A percentile compares a stretch with the other conserved stretches of the same genome.
phyloP scores from a whole-genome alignment of 2,888 invertebrate species.

The Rugalucina vietnamica region DNA sequence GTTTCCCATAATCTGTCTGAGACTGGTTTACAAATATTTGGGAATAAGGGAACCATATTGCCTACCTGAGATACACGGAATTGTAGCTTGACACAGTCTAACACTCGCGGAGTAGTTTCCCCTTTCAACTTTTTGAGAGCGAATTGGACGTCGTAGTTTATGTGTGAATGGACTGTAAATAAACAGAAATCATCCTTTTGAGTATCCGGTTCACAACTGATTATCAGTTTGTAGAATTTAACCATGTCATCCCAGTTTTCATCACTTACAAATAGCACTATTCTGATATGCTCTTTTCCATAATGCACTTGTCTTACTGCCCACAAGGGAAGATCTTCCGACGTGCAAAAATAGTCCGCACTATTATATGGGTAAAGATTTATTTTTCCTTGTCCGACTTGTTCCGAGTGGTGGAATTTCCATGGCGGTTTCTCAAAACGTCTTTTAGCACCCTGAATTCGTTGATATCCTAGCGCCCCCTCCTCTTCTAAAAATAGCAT shows the following conservation, averaged over 20 bases:
- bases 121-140: constrained; percentile 75
- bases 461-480: constrained; percentile 67
- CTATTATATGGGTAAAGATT: constrained; percentile 75
- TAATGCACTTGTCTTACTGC: constrained; percentile 80
- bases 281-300: constrained; percentile 78
- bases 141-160: constrained; percentile 79
- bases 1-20: constrained; percentile 78
- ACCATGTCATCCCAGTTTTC: constrained; percentile 79
- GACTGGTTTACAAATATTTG: constrained; percentile 76
- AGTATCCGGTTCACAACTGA: constrained; percentile 75
- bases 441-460: constrained; percentile 68
- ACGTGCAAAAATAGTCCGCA: constrained; percentile 77
- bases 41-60: constrained; percentile 78
- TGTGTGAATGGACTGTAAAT: constrained; percentile 74
- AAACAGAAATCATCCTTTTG: constrained; percentile 76
- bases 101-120: constrained; percentile 62
- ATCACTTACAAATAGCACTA: constrained; percentile 74
- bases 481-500: constrained; percentile 75
- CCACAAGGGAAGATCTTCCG: constrained; percentile 79
- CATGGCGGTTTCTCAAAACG: constrained; percentile 76
- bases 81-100: constrained; percentile 72
- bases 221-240: constrained; percentile 76
- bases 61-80: constrained; percentile 77
- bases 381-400: constrained; percentile 68
- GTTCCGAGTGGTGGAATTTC: constrained; percentile 79